Evolutionary conservation across 2,797 vertebrate genomes (phyloP).

Genomic region (Cuculus canorus): DNA sequence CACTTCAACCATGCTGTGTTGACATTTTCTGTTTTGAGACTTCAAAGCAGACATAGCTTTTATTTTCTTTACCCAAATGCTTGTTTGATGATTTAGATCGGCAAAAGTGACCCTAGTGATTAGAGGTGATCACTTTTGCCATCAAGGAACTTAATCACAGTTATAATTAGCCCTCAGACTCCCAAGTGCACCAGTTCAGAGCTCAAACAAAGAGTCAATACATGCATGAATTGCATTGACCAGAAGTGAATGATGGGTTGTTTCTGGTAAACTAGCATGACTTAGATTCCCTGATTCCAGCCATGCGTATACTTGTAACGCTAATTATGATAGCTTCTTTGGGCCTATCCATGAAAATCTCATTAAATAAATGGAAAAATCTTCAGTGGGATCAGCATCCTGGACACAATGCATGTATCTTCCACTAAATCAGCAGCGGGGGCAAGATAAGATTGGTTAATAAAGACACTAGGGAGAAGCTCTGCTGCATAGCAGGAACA

Average conservation of each 20-base stretch:
- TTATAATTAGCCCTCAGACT: background rate
- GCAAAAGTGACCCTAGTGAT: background rate
- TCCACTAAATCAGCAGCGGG: background rate
- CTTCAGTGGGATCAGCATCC: background rate
- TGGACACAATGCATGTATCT: background rate
- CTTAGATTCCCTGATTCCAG: background rate
- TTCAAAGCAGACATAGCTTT: background rate
- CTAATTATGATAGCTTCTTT: background rate
- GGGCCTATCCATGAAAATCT: background rate
- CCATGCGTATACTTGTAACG: fast-evolving
- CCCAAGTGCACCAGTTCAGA: background rate
- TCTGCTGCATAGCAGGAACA: background rate
- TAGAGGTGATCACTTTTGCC: background rate
- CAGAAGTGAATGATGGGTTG: background rate
- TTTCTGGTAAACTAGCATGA: background rate
- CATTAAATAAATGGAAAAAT: background rate
- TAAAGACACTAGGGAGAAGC: background rate
- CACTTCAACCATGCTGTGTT: background rate
- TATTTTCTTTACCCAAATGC: background rate
- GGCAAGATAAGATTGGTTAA: background rate
- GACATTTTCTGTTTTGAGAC: slow-evolving; percentile 28
- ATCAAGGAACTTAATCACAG: background rate
- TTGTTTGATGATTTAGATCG: background rate
- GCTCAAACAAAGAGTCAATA: fast-evolving
- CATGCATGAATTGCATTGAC: background rate